Conservation (phyloP, 2,113 vertebrate genomes). For the Anhinga anhinga region DNA sequence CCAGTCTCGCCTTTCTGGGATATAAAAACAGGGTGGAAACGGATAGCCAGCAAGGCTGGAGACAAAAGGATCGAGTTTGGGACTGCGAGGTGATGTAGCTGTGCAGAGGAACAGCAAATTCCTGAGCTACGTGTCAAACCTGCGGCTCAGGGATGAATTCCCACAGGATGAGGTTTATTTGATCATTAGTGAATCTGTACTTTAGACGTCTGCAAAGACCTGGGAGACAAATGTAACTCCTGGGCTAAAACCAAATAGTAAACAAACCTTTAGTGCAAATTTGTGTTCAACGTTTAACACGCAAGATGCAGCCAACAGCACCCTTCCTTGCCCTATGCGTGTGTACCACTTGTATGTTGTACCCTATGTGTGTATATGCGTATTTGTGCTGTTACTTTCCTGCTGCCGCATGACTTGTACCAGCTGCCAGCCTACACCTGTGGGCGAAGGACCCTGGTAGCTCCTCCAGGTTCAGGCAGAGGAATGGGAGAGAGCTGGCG, state of each 20-base stretch:
- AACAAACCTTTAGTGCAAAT: background rate
- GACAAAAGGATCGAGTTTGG: background rate
- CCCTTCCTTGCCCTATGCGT: rapidly evolving
- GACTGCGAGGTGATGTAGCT: background rate
- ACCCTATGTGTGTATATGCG: rapidly evolving
- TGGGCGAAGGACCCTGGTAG: background rate
- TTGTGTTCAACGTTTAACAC: background rate
- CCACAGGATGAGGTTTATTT: background rate
- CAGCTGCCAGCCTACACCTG: background rate
- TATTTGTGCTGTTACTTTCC: background rate
- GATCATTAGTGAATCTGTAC: background rate
- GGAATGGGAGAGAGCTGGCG: too few species aligned
- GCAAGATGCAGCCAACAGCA: too few species aligned
- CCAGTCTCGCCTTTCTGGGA: background rate
- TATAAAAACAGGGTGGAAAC: background rate
- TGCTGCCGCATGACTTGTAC: too few species aligned
- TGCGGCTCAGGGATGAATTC: background rate
- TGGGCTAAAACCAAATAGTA: background rate
- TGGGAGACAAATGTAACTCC: background rate
- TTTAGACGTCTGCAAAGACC: background rate
- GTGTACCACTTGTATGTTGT: too few species aligned
- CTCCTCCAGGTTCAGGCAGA: background rate
- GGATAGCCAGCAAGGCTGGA: background rate
- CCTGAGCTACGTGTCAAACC: background rate
- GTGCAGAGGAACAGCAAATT: background rate